These are phyloP conservation scores for Sturmia bella DNA, from an alignment of 2,888 invertebrate genomes.

Conservation along the genomic window DNA sequence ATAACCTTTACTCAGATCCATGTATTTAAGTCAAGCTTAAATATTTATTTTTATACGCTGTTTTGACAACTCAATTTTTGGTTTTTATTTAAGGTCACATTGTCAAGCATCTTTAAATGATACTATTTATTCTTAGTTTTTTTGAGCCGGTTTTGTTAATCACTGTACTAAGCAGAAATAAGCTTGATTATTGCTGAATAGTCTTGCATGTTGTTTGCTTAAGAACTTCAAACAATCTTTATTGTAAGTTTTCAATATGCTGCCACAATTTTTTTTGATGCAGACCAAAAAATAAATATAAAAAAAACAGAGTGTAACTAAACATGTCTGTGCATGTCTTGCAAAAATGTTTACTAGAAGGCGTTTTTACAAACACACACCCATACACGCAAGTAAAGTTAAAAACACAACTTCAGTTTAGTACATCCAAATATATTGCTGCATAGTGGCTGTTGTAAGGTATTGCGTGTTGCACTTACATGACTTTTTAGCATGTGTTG, in stretches of 20 bases:
- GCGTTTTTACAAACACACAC: background rate
- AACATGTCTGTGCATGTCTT: constrained; percentile 44
- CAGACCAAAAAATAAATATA: constrained; percentile 1
- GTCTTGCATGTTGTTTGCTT: constrained; percentile 3
- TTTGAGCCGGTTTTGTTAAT: too few relatives aligned
- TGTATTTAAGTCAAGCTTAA: too few relatives aligned
- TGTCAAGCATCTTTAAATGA: too few relatives aligned
- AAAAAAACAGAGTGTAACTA: constrained; percentile 2
- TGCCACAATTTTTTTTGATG: constrained; percentile 46
- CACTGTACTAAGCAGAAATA: too few relatives aligned
- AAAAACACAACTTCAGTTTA: background rate
- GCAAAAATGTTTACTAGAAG: constrained; percentile 12
- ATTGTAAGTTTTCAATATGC: constrained; percentile 50
- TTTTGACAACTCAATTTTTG: too few relatives aligned
- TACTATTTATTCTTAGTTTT: background rate
- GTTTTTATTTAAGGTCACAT: too few relatives aligned
- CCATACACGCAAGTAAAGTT: background rate
- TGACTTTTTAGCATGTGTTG: constrained; percentile 64
- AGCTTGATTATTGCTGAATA: too few relatives aligned
- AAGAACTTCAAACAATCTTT: constrained; percentile 44
- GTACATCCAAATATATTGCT: background rate
- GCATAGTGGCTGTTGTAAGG: constrained; percentile 35
- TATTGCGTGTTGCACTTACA: constrained; percentile 59
- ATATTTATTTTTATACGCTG: too few relatives aligned
- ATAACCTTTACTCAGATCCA: too few relatives aligned